phyloP scores from a whole-genome alignment of 2,797 vertebrate genomes.

The Austrolebias charrua region DNA sequence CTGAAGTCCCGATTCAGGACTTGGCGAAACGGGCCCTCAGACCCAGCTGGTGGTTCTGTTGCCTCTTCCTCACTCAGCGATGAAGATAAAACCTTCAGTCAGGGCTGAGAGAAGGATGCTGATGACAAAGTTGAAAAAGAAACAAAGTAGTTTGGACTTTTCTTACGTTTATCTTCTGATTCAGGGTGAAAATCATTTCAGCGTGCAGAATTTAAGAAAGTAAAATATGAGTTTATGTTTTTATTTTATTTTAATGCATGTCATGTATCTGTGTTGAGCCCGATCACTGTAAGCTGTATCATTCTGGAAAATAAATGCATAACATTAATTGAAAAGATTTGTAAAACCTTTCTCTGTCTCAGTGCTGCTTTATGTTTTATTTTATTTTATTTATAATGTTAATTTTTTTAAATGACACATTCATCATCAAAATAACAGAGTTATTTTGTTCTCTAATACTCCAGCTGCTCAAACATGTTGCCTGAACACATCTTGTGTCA shows the following conservation, averaged over 20 bases:
- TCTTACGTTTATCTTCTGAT: slow-evolving; percentile 40
- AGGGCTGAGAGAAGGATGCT: too few species aligned
- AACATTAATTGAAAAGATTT: slow-evolving; percentile 62
- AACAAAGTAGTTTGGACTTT: slow-evolving; percentile 1
- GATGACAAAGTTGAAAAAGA: slow-evolving; percentile 44
- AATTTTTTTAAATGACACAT: too few species aligned
- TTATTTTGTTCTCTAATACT: too few species aligned
- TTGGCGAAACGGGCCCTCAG: too few species aligned
- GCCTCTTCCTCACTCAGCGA: not conserved
- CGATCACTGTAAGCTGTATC: slow-evolving; percentile 77
- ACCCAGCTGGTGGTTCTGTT: too few species aligned
- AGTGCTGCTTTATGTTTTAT: not conserved
- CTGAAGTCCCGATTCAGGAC: not conserved
- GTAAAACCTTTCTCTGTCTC: slow-evolving; percentile 48
- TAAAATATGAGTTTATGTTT: slow-evolving; percentile 67
- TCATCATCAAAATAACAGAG: too few species aligned
- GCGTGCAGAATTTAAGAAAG: slow-evolving; percentile 67
- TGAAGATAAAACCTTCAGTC: not conserved
- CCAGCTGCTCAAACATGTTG: too few species aligned
- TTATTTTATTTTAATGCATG: slow-evolving; percentile 71
- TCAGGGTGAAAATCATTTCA: slow-evolving; percentile 66
- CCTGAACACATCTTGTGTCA: too few species aligned
- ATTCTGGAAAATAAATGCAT: slow-evolving; percentile 72
- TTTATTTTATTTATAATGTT: not conserved
- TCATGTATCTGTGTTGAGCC: slow-evolving; percentile 74